A percentile compares a stretch with the other conserved stretches of the same genome.
phyloP scores from a whole-genome alignment of 2,113 vertebrate genomes.

The Emydura subglobosa region DNA sequence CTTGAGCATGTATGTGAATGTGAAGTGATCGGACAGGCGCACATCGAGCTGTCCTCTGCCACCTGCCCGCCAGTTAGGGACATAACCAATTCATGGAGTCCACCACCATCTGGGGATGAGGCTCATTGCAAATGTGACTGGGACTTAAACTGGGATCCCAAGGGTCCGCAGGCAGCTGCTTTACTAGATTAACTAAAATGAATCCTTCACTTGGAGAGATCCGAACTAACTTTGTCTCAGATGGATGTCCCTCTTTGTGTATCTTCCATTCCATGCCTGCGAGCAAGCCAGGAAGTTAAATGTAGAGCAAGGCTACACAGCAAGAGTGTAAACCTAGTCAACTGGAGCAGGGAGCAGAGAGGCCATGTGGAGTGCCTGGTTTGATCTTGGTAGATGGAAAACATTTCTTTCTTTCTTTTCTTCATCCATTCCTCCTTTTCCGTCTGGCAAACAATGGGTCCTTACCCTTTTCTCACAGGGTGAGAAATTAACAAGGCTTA shows the following conservation, averaged over 20 bases:
- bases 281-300: no score
- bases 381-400: not conserved
- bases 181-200: not conserved
- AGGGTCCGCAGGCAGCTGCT: not conserved
- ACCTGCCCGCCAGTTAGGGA: not conserved
- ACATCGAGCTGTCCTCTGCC: no score
- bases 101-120: not conserved
- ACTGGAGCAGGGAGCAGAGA: not conserved
- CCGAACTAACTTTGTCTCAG: accelerated
- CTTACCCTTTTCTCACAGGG: not conserved
- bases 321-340: constrained; percentile 44
- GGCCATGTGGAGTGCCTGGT: no score
- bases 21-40: not conserved
- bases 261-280: not conserved
- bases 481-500: not conserved
- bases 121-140: not conserved
- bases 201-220: not conserved
- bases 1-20: not conserved
- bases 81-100: not conserved
- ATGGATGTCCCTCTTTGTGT: constrained; percentile 14
- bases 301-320: not conserved
- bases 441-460: not conserved
- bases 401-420: not conserved
- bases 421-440: not conserved
- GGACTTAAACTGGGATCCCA: not conserved